Base-by-base conservation (phyloP, 2,113 vertebrate genomes). In the Taurulus bubalis region DNA sequence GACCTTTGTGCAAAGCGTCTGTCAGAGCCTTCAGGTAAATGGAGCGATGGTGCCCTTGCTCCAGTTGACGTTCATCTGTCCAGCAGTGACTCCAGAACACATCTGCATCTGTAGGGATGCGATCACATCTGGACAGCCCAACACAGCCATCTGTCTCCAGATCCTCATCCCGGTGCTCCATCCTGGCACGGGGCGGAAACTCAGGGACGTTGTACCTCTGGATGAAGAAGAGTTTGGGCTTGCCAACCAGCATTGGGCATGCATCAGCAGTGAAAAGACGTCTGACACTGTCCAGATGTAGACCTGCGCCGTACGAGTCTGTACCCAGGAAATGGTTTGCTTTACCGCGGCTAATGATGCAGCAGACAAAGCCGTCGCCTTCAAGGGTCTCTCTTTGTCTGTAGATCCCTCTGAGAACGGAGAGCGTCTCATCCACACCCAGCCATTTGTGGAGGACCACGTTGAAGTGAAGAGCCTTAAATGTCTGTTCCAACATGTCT, bases 181-280 rank as follows among this genome's bases (percentile, higher is more conserved):
- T 34, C 51, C 38, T 55, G 12, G 11, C 20, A 8, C 0, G 8
- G 6, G 56, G 11, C 36, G 78, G 1, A 56, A 75, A 60, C 64
- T 75, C 68, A 3, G 87, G 58, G 9, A 90, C 79, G 14, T 91
- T 56, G 34, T 98, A 99, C 77, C 86, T 96, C 92, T 98, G 97
- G 90, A 99, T 95, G 77, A 99, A 99, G 91, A 99, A 99, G 56
- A 99, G 94, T 68, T 99, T 98, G 0, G 98, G 98, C 84, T 99
- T 99, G 65, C 97, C 97, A 0, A 87, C 65, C 83, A 99, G 93
- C 40, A 70, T 85, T 8, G 95, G 95, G 76, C 97, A 99, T 0
- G 4, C 36, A 0, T 95, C 92, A 2, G 93, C 93, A 14, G 83
- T 94, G 63, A 99, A 98, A 28, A 95, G 92, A 9, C 73, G 86